Conservation (phyloP, 2,113 vertebrate genomes). For the Dromiciops gliroides region DNA sequence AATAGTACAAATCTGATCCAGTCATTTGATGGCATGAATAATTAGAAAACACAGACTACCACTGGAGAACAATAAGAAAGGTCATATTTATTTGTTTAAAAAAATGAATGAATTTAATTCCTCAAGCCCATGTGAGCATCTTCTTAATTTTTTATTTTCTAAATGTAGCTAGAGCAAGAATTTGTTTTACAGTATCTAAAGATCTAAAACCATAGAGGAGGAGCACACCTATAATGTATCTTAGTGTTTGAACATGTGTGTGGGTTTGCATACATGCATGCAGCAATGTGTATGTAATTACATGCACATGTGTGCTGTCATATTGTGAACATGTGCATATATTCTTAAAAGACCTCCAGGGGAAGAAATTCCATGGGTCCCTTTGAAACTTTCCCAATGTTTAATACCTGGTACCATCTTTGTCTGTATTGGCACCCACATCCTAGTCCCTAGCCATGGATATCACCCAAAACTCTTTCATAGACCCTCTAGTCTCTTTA, state of each 20-base stretch:
- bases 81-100: not conserved
- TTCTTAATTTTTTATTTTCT: not conserved
- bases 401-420: not conserved
- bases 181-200: not conserved
- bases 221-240: not conserved
- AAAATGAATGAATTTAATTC: slow-evolving; percentile 2
- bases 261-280: not conserved
- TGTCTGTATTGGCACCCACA: not conserved
- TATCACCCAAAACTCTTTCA: not conserved
- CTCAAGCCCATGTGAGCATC: not conserved
- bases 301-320: not conserved
- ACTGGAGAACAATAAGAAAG: not conserved
- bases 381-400: not conserved
- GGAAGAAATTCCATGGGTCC: not conserved
- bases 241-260: not conserved
- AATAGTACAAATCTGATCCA: not conserved
- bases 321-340: not conserved
- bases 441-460: not conserved
- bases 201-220: not conserved
- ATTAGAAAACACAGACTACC: not conserved
- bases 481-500: too few species aligned
- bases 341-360: not conserved
- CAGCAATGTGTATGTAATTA: not conserved
- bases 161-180: not conserved
- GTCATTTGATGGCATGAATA: not conserved